These are phyloP conservation scores for Sciurus niger DNA, from an alignment of 2,113 vertebrate genomes.

Conservation along the genomic window DNA sequence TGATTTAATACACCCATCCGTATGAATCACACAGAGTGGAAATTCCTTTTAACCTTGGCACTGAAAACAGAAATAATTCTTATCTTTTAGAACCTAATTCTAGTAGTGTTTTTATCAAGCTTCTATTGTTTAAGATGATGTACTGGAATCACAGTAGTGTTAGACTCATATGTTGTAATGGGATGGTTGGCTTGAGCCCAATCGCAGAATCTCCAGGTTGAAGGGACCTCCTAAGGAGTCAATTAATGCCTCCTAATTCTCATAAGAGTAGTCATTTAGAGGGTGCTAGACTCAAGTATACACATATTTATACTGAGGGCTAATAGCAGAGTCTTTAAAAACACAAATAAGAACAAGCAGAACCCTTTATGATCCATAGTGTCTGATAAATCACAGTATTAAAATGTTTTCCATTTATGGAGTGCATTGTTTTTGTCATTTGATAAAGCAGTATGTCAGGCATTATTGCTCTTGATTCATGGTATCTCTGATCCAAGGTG, in stretches of 20 bases:
- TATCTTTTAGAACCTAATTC: not conserved
- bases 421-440: not conserved
- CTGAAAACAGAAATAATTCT: conserved; percentile 33
- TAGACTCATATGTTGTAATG: conserved; percentile 26
- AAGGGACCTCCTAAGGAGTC: not conserved
- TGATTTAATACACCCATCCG: conserved; percentile 54
- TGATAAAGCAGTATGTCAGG: not conserved
- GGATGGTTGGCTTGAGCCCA: conserved; percentile 34
- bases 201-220: not conserved
- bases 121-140: not conserved
- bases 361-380: not conserved
- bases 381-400: not conserved
- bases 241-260: not conserved
- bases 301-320: conserved; percentile 16
- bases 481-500: not conserved
- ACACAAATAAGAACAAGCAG: not conserved
- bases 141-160: not conserved
- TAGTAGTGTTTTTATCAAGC: not conserved
- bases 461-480: not conserved
- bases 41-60: conserved; percentile 59
- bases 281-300: not conserved
- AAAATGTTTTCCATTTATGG: not conserved
- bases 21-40: not conserved
- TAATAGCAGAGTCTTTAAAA: not conserved
- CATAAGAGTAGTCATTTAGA: not conserved